A percentile compares a stretch with the other conserved stretches of the same genome.
phyloP scores from a whole-genome alignment of 1,140 invertebrate species.

The Chymomyza costata region DNA sequence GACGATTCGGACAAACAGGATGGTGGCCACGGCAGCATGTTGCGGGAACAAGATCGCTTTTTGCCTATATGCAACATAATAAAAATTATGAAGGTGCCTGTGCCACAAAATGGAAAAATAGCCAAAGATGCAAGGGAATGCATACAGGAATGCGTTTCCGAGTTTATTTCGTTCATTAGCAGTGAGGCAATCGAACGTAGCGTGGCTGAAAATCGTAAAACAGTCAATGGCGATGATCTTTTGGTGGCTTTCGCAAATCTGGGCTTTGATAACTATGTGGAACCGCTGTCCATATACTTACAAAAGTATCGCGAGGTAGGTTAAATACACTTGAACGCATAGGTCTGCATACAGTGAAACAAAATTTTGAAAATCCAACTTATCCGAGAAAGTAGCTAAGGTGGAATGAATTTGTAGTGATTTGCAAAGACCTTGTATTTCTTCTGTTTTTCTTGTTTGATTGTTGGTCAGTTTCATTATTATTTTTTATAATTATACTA shows the following conservation, averaged over 20 bases:
- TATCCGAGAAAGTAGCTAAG: too few relatives aligned
- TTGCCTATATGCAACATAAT: constrained; percentile 99
- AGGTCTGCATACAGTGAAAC: too few relatives aligned
- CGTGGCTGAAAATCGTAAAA: constrained; percentile 98
- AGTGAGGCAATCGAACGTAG: constrained; percentile 98
- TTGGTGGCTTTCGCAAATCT: constrained; percentile 97
- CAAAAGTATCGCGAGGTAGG: constrained; percentile 94
- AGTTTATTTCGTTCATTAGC: constrained; percentile 99
- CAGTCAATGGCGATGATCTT: constrained; percentile 99
- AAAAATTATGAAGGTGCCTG: constrained; percentile 99
- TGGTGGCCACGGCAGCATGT: constrained; percentile 53
- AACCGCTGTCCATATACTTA: constrained; percentile 96
- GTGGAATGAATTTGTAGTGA: too few relatives aligned
- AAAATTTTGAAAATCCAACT: too few relatives aligned
- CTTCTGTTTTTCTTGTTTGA: too few relatives aligned
- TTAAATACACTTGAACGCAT: too few relatives aligned
- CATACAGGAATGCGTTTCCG: constrained; percentile 99
- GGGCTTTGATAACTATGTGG: constrained; percentile 99
- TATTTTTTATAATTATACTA: too few relatives aligned
- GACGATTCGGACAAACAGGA: constrained; percentile 68
- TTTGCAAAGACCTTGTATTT: too few relatives aligned
- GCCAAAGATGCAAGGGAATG: constrained; percentile 99
- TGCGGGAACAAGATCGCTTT: constrained; percentile 95
- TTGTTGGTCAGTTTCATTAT: too few relatives aligned
- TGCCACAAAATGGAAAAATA: constrained; percentile 97